Conservation (phyloP, 2,113 vertebrate species). For the Serinus canaria region DNA sequence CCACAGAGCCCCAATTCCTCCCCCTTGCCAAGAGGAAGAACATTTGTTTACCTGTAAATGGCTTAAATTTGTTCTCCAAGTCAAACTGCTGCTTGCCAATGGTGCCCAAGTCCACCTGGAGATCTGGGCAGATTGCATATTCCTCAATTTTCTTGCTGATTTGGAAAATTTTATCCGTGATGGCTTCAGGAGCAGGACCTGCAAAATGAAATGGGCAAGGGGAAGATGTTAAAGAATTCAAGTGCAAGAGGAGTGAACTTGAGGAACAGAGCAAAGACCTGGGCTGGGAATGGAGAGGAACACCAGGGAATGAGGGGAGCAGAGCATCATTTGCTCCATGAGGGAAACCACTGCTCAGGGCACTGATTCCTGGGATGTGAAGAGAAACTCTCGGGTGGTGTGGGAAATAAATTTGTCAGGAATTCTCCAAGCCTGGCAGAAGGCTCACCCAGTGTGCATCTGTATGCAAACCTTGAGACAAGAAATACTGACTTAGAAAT, state of each 20-base stretch:
- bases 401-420: background rate
- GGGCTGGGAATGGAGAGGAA: background rate
- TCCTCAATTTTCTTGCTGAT: constrained; percentile 94
- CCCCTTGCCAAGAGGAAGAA: background rate
- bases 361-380: background rate
- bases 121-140: constrained; percentile 92
- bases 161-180: constrained; percentile 96
- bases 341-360: background rate
- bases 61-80: constrained; percentile 94
- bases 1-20: background rate
- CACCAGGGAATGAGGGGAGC: background rate
- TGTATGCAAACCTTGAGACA: background rate
- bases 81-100: constrained; percentile 96
- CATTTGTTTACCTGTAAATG: constrained; percentile 83
- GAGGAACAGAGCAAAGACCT: background rate
- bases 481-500: background rate
- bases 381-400: background rate
- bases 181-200: constrained; percentile 94
- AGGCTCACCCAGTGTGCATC: background rate
- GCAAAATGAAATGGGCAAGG: background rate
- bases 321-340: background rate
- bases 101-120: constrained; percentile 87
- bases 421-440: background rate
- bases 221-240: background rate
- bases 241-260: background rate